Evolutionary conservation across 2,888 invertebrate species (phyloP), one percentile per base, ranked within the genome.

Genomic region (Pollenia labialis): DNA sequence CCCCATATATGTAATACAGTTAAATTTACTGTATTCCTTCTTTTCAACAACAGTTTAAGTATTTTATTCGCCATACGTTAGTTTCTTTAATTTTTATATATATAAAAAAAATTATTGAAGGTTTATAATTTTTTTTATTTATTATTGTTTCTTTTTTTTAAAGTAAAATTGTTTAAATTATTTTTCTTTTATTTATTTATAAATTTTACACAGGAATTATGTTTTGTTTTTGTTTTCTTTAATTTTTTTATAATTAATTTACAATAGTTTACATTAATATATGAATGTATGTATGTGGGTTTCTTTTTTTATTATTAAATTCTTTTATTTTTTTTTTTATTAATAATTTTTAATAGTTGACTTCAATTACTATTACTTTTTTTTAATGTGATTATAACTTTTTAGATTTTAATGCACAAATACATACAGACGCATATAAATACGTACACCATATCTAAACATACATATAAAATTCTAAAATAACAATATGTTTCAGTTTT

Each of bases 201-300:
- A 77, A 85, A 88, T 82, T 79, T 81, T 81, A 88, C 80, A 85
- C 86, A 81, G 84, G 86, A 88, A 85, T 86, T 86, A 64, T 85
- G 60, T n/a, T 76, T 68, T 44, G 77, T 77, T 46, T 71, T 58
- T 42, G 62, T 62, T 46, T 58, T 54, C 0, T 62, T 54, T 54
- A 44, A 54, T 32, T 60, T 85, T 87, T 89, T 89, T 89, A 88
- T 91, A 83, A 62, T 76, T 72, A 88, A 85, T 88, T 90, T 89
- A 89, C 87, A 90, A 89, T 87, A 81, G 81, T 84, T 87, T 82
- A 86, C 83, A 83, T 75, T 82, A 62, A 81, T 60, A 50, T 76
- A 79, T 23, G 48, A 12, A 66, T 50, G 8, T 48, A 50, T 50
- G 54, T n/a, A 68, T 69, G n/a, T 42, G 10, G 32, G 60, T 40